A percentile compares a stretch with the other conserved stretches of the same genome.
These are phyloP conservation scores for Sphaeridia pumilis DNA, from an alignment of 2,888 invertebrate species.

Conservation along the genomic window DNA sequence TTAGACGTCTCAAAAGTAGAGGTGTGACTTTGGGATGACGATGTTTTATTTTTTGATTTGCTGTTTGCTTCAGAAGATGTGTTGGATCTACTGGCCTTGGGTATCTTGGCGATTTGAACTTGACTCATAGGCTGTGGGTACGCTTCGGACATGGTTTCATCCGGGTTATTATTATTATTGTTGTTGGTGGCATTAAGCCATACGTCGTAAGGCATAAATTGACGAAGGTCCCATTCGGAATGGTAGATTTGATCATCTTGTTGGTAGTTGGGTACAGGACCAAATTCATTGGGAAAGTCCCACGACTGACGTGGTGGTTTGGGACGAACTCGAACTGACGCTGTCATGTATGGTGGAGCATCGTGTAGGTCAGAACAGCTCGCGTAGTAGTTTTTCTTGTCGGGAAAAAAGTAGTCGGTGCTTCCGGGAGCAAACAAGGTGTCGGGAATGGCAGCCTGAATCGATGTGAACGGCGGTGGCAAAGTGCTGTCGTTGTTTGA, in stretches of 20 bases:
- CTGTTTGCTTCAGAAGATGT: not conserved
- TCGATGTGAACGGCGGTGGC: not conserved
- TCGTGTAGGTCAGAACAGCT: slow-evolving; percentile 32
- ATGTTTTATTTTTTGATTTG: not conserved
- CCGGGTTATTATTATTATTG: not conserved
- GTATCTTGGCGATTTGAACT: slow-evolving; percentile 7
- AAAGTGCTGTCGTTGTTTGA: not conserved
- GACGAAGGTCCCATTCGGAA: slow-evolving; percentile 34
- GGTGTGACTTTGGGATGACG: not conserved
- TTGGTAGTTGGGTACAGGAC: slow-evolving; percentile 33
- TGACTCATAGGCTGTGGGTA: not conserved
- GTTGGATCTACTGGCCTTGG: not conserved
- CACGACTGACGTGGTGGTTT: slow-evolving; percentile 31
- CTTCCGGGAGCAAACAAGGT: not conserved
- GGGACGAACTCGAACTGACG: slow-evolving; percentile 32
- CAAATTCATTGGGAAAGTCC: slow-evolving; percentile 29
- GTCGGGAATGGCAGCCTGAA: not conserved
- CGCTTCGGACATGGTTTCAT: not conserved
- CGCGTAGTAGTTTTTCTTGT: slow-evolving; percentile 31
- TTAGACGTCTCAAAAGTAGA: not conserved
- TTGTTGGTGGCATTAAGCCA: slow-evolving; percentile 23
- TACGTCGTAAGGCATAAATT: slow-evolving; percentile 34
- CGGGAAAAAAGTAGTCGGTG: slow-evolving; percentile 31
- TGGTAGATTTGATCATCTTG: slow-evolving; percentile 26
- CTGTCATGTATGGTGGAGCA: slow-evolving; percentile 24